Evolutionary conservation across 2,113 vertebrate genomes (phyloP).

Genomic region (Paramormyrops kingsleyae): DNA sequence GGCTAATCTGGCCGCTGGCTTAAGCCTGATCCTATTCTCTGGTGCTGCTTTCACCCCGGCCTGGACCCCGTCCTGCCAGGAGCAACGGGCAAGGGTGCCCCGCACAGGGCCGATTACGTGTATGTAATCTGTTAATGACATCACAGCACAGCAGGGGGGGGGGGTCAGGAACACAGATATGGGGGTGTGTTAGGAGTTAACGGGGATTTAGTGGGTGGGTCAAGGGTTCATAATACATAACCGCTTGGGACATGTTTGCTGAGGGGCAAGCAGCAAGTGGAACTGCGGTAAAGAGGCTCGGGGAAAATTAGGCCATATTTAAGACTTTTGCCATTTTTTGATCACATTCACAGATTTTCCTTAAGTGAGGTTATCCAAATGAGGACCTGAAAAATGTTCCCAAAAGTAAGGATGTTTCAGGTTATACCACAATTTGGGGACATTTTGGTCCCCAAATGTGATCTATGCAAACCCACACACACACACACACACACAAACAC

Average conservation of each 20-base stretch:
- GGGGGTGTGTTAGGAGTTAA: background rate
- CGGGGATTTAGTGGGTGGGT: background rate
- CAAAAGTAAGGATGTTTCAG: no score
- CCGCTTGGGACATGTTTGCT: background rate
- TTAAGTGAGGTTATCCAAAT: no score
- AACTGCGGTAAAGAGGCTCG: background rate
- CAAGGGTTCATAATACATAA: background rate
- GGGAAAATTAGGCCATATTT: background rate
- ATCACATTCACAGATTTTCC: no score
- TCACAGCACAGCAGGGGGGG: background rate
- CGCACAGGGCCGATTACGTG: conserved; percentile 39
- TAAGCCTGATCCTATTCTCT: conserved; percentile 52
- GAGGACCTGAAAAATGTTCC: no score
- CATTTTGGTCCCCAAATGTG: no score
- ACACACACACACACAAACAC: background rate
- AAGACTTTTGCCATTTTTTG: no score
- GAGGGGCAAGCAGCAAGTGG: background rate
- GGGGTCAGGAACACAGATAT: background rate
- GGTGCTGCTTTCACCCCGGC: conserved; percentile 38
- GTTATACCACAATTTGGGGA: no score
- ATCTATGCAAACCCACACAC: background rate
- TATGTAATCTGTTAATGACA: background rate
- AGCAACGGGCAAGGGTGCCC: conserved; percentile 22
- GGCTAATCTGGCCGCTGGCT: conserved; percentile 54
- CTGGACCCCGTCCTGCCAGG: conserved; percentile 45